A percentile compares a stretch with the other conserved stretches of the same genome.
phyloP scores from a whole-genome alignment of 2,797 vertebrate genomes.

The Florisuga fusca region DNA sequence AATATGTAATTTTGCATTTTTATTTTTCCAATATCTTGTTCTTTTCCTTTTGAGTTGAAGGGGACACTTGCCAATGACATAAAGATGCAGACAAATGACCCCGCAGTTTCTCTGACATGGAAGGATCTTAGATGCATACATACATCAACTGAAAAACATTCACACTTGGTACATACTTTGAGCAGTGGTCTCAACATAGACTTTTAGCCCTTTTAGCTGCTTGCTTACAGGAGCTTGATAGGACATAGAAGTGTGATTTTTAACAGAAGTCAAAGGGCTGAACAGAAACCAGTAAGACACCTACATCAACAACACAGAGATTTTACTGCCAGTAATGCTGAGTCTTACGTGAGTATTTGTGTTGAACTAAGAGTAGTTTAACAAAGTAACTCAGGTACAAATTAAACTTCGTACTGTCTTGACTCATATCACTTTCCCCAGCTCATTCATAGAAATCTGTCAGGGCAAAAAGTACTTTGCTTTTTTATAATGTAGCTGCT shows the following conservation, averaged over 20 bases:
- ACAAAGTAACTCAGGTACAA: not conserved
- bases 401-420: not conserved
- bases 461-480: not conserved
- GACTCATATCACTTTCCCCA: not conserved
- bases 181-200: not conserved
- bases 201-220: not conserved
- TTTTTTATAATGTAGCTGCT: not conserved
- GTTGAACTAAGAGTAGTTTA: not conserved
- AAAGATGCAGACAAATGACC: not conserved
- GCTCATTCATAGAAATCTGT: not conserved
- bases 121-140: not conserved
- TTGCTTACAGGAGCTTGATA: not conserved
- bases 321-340: not conserved
- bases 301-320: not conserved
- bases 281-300: not conserved
- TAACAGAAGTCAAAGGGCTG: not conserved
- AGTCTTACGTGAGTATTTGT: not conserved
- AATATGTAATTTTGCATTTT: not conserved
- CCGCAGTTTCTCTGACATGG: not conserved
- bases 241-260: not conserved
- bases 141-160: not conserved
- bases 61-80: not conserved
- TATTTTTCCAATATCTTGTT: not conserved
- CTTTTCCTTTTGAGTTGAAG: not conserved
- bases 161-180: not conserved